Percentiles rank a stretch among this genome's conserved stretches.
Conservation (phyloP, 2,113 vertebrate species). For the Sturnus vulgaris region DNA sequence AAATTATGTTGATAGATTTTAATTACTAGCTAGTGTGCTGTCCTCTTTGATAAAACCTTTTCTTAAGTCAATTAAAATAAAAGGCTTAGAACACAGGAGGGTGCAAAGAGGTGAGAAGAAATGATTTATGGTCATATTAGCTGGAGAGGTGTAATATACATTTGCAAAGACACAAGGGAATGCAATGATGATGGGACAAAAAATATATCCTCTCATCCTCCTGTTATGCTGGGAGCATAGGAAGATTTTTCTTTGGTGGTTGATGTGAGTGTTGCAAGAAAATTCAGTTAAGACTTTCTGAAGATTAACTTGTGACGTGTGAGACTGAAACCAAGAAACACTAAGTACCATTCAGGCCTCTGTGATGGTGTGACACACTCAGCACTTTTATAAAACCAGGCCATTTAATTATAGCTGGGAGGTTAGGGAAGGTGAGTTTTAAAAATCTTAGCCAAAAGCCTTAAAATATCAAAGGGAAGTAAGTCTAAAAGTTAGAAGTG, state of each 20-base stretch:
- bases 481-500: background rate
- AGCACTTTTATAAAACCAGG: background rate
- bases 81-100: conserved; percentile 9
- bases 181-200: background rate
- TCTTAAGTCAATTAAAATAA: conserved; percentile 19
- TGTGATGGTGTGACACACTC: background rate
- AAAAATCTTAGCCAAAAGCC: background rate
- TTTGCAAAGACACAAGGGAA: background rate
- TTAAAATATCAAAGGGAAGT: background rate
- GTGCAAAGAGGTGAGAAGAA: background rate
- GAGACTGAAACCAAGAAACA: background rate
- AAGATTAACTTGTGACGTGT: background rate
- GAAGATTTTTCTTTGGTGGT: background rate
- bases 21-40: background rate
- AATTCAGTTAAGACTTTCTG: background rate
- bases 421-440: background rate
- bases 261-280: background rate
- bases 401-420: conserved; percentile 37
- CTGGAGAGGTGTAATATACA: background rate
- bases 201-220: background rate
- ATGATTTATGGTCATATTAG: background rate
- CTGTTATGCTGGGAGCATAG: background rate
- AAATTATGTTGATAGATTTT: background rate
- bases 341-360: background rate
- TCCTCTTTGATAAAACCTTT: background rate